Evolutionary conservation across 1,140 invertebrate genomes (phyloP).

Genomic region (Solenopsis invicta): DNA sequence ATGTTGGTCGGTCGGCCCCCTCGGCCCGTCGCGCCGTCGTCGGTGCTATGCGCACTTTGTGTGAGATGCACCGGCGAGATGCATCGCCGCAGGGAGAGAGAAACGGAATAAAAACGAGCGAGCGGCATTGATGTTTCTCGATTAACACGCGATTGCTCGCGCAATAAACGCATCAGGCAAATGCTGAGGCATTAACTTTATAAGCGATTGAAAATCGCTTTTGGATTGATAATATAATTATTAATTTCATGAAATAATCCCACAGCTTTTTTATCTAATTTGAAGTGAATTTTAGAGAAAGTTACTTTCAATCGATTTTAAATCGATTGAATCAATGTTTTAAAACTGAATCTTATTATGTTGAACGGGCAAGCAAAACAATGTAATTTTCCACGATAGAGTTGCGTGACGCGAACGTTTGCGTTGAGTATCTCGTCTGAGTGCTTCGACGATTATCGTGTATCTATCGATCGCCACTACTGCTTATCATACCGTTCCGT

Average conservation of each 20-base stretch:
- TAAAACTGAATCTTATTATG: background rate
- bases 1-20: background rate
- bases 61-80: constrained; percentile 24
- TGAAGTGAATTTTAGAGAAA: background rate
- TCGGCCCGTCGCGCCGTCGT: background rate
- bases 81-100: background rate
- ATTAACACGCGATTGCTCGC: constrained; percentile 26
- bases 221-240: background rate
- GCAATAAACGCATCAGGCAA: background rate
- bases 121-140: constrained; percentile 26
- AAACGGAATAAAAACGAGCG: constrained; percentile 30
- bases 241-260: background rate
- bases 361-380: background rate
- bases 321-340: background rate
- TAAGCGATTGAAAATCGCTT: background rate
- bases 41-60: background rate
- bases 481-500: too few species aligned
- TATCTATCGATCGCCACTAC: too few species aligned
- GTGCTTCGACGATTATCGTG: too few species aligned
- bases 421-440: too few species aligned
- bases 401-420: background rate
- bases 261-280: background rate
- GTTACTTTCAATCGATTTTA: background rate
- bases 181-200: background rate
- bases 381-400: background rate